Evolutionary conservation across 2,888 invertebrate species (phyloP), one percentile per base, ranked within the genome.

Genomic region (Bombylius major): DNA sequence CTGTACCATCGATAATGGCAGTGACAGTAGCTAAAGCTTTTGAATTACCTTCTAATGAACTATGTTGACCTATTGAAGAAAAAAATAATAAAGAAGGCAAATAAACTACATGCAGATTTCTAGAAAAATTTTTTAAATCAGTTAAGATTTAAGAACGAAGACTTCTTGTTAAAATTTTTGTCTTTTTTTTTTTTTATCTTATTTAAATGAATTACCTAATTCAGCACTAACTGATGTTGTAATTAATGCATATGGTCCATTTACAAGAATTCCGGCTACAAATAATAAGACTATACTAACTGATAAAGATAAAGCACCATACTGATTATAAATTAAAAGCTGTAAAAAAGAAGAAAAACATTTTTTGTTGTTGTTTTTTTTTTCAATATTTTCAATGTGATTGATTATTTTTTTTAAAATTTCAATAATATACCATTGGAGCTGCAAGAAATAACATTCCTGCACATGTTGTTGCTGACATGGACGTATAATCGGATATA

Each of bases 191-290:
- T 3, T n/a, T 50, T 48, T 7, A 48, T 48, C 23, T 34, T 31
- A 32, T 7, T 46, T 23, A 12, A 48, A 44, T 32, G 6, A 45
- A 23, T 54, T 56, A 60, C 60, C 94, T 7, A 97, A 78, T 69
- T 97, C 96, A 0, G 97, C 92, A 55, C 93, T 91, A 45, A 97
- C 96, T 0, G 95, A 93, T 0, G 97, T 97, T 5, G 97, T 97
- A 67, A 97, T 97, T 54, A 97, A 79, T 6, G 95, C 90, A 71
- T 97, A 97, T 0, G 97, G 97, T 0, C 95, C 97, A 75, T 97
- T 97, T 0, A 97, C 96, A 50, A 96, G 75, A 60, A 86, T 75
- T 5, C 96, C 96, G 42, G 84, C 84, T 5, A 85, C 57, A 54
- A 90, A 68, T 59, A 96, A 77, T 60, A 95, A 73, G 31, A 78